Evolutionary conservation across 2,888 invertebrate genomes (phyloP), one percentile per base, ranked within the genome.

Genomic region (Theretra japonica): DNA sequence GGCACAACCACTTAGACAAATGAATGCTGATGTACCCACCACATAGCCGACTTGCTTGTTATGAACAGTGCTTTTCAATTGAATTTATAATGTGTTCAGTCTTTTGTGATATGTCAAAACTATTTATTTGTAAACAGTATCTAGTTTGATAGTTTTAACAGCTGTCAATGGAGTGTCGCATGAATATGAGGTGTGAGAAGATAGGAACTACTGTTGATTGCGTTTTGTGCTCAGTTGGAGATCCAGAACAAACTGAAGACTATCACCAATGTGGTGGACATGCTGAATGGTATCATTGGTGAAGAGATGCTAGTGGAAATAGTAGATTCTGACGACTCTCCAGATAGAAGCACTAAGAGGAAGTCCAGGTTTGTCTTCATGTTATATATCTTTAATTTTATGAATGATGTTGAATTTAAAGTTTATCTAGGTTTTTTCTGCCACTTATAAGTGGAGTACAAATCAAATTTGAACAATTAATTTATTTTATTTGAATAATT

Each of bases 221-320:
- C 41, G 65, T 74, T 73, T 78, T 70, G 56, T 76, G 74, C 79
- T 78, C 95, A 97, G 97, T 95, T 96, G 87, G 97, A 97, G 94
- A 96, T 97, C 81, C 96, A 96, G 89, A 96, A 96, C 86, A 97
- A 97, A 93, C 92, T 97, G 93, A 97, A 97, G 91, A 97, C 97
- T 0, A 97, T 98, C 87, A 96, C 96, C 90, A 97, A 97, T 89
- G 97, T 98, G 28, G 97, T 98, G 83, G 98, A 98, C 85, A 98
- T 98, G 97, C 94, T 98, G 82, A 97, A 97, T 74, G 97, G 97
- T 53, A 97, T 98, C 84, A 97, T 98, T 82, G 97, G 97, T 0
- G 97, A 97, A 81, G 96, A 96, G 78, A 92, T 89, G 1, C 83
- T 81, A 3, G 25, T 68, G 33, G 89, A 90, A 57, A 69, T 81